Conservation (phyloP, 2,797 vertebrate genomes). For the Hoplostethus mediterraneus region DNA sequence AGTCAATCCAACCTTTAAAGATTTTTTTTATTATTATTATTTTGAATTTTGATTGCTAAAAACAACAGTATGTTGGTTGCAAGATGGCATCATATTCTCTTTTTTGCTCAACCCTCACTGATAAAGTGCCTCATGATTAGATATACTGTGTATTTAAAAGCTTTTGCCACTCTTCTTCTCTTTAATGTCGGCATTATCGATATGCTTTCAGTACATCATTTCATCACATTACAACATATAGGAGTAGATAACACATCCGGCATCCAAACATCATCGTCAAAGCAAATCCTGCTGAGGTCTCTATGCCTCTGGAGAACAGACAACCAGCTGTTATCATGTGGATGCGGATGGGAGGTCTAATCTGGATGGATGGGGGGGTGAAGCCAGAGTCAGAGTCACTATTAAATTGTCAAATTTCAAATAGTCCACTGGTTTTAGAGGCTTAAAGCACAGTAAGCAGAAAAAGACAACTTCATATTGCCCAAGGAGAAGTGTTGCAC, state of each 20-base stretch:
- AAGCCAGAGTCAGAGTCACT: background rate
- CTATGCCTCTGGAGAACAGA: background rate
- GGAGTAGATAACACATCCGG: background rate
- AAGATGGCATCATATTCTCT: too few species aligned
- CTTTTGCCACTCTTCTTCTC: too few species aligned
- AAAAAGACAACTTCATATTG: background rate
- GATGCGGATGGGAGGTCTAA: background rate
- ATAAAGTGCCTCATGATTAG: background rate
- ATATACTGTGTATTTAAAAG: too few species aligned
- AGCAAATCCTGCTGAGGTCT: background rate
- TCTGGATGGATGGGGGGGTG: background rate
- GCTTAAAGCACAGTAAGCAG: constrained; percentile 2
- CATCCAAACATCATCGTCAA: constrained; percentile 8
- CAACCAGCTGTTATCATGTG: background rate
- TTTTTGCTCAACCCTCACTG: background rate
- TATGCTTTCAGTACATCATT: too few species aligned
- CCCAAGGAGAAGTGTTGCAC: background rate
- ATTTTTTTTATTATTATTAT: too few species aligned
- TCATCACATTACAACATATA: too few species aligned
- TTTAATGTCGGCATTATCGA: too few species aligned
- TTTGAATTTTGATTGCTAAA: too few species aligned
- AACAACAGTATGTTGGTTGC: too few species aligned
- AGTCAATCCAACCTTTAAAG: too few species aligned
- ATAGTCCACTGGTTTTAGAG: constrained; percentile 15
- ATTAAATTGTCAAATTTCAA: background rate